Conservation (phyloP, 2,113 vertebrate species). For the Neolamprologus tretocephalus region DNA sequence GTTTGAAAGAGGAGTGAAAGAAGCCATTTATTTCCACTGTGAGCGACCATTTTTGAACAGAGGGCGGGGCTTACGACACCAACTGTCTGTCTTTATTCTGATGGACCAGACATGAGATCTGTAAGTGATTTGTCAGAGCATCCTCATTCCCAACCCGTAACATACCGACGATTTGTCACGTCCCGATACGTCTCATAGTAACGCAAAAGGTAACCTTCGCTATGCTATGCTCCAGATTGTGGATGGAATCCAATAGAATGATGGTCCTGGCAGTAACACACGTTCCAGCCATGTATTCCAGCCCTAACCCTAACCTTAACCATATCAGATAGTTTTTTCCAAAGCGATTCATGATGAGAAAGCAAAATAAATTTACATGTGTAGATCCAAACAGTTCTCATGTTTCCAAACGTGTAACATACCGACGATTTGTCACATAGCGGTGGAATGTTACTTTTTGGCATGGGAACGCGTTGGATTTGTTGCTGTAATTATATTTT, state of each 20-base stretch:
- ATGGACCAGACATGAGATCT: background rate
- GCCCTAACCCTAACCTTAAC: background rate
- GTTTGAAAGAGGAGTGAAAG: background rate
- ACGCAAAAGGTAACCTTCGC: background rate
- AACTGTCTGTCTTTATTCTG: background rate
- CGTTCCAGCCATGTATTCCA: background rate
- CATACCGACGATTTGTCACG: background rate
- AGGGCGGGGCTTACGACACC: background rate
- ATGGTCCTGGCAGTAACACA: background rate
- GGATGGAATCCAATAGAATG: background rate
- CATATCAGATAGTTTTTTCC: background rate
- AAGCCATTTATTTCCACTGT: background rate
- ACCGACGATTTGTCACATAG: background rate
- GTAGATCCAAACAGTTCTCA: background rate
- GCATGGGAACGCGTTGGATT: background rate
- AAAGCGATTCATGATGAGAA: background rate
- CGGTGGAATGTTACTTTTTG: background rate
- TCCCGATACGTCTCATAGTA: background rate
- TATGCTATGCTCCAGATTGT: background rate
- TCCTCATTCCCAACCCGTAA: background rate
- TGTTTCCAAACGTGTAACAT: background rate
- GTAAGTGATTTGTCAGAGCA: background rate
- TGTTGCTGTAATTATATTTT: background rate
- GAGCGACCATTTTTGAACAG: background rate
- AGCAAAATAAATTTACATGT: background rate